Evolutionary conservation across 1,140 invertebrate species (phyloP).

Genomic region (Caenorhabditis remanei): DNA sequence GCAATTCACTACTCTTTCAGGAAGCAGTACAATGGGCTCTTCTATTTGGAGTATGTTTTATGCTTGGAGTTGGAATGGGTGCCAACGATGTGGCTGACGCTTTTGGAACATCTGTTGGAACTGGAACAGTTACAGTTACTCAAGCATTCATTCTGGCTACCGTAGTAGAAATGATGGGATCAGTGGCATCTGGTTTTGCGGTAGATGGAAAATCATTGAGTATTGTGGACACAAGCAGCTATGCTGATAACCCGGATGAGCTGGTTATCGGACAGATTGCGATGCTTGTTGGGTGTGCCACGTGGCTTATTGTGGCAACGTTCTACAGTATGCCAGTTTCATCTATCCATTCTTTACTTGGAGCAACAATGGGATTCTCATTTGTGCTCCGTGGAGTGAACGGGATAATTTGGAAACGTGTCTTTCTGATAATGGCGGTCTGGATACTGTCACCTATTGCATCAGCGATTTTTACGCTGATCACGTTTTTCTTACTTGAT

Average conservation of each 20-base stretch:
- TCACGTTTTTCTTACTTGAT: slow-evolving; percentile 86
- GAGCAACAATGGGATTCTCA: slow-evolving; percentile 94
- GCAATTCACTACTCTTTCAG: slow-evolving; percentile 60
- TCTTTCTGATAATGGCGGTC: slow-evolving; percentile 85
- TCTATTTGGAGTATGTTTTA: slow-evolving; percentile 90
- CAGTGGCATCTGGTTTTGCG: slow-evolving; percentile 79
- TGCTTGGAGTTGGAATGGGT: slow-evolving; percentile 94
- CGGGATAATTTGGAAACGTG: slow-evolving; percentile 85
- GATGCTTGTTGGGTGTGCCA: slow-evolving; percentile 79
- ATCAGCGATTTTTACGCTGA: slow-evolving; percentile 88
- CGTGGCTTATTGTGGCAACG: slow-evolving; percentile 92
- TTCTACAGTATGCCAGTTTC: slow-evolving; percentile 93
- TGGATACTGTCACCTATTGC: slow-evolving; percentile 95
- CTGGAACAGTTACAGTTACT: slow-evolving; percentile 83
- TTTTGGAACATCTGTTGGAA: slow-evolving; percentile 61
- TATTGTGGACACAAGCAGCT: slow-evolving; percentile 71
- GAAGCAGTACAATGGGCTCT: slow-evolving; percentile 79
- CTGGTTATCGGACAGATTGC: slow-evolving; percentile 69
- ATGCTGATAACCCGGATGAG: slow-evolving; percentile 67
- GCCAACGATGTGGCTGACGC: slow-evolving; percentile 82
- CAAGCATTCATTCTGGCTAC: slow-evolving; percentile 93
- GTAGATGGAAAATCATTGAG: slow-evolving; percentile 75
- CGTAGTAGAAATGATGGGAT: slow-evolving; percentile 87
- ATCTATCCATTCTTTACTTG: slow-evolving; percentile 92
- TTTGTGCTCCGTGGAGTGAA: slow-evolving; percentile 87